A percentile compares a stretch with the other conserved stretches of the same genome.
Evolutionary conservation across 2,888 invertebrate species (phyloP).

Genomic region (Tethea ocularis): DNA sequence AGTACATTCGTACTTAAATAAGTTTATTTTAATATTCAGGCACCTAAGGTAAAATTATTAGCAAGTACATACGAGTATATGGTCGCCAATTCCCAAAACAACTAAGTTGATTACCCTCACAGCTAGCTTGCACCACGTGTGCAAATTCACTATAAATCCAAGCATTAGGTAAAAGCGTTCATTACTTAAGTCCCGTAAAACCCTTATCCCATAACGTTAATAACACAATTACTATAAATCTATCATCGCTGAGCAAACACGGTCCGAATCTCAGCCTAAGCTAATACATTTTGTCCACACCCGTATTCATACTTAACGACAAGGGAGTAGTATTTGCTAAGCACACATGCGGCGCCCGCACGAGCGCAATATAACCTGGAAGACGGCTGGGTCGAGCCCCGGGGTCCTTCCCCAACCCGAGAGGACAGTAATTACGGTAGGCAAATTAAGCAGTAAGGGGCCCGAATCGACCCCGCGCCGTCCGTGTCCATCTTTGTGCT

Average conservation of each 20-base stretch:
- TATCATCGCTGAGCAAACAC: slow-evolving; percentile 82
- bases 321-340: slow-evolving; percentile 80
- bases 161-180: slow-evolving; percentile 80
- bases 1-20: slow-evolving; percentile 36
- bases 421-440: slow-evolving; percentile 85
- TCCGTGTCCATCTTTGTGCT: slow-evolving; percentile 77
- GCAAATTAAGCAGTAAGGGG: slow-evolving; percentile 85
- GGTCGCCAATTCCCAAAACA: slow-evolving; percentile 21
- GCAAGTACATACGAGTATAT: not conserved
- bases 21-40: not conserved
- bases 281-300: slow-evolving; percentile 84
- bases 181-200: slow-evolving; percentile 83
- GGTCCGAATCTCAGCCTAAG: slow-evolving; percentile 83
- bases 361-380: slow-evolving; percentile 80
- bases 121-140: slow-evolving; percentile 64
- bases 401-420: slow-evolving; percentile 77
- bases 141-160: slow-evolving; percentile 77
- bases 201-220: slow-evolving; percentile 84
- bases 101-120: slow-evolving; percentile 54
- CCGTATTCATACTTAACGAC: slow-evolving; percentile 83
- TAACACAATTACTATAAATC: slow-evolving; percentile 85
- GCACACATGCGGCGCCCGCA: slow-evolving; percentile 81
- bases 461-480: slow-evolving; percentile 57
- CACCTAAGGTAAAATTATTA: not conserved
- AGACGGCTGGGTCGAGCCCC: slow-evolving; percentile 78